Evolutionary conservation across 2,888 invertebrate genomes (phyloP).

Genomic region (Selenia dentaria): DNA sequence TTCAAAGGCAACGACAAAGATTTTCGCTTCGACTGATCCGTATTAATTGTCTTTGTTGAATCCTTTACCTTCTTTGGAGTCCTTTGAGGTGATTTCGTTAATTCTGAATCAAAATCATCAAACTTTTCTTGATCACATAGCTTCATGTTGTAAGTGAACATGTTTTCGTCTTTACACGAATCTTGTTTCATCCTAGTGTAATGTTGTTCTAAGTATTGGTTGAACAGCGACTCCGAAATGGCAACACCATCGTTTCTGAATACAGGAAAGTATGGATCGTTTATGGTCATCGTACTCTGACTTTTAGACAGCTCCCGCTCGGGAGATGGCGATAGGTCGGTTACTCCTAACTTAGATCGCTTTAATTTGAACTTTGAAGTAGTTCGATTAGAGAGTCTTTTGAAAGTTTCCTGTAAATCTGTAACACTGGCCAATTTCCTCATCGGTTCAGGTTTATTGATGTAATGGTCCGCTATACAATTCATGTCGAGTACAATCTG

Average conservation of each 20-base stretch:
- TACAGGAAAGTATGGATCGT: conserved; percentile 91
- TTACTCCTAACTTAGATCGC: conserved; percentile 48
- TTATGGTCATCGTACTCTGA: conserved; percentile 87
- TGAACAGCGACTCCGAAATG: conserved; percentile 88
- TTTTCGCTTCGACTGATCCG: conserved; percentile 76
- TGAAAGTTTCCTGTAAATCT: conserved; percentile 86
- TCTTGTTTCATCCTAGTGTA: conserved; percentile 82
- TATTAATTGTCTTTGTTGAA: conserved; percentile 48
- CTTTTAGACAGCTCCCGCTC: conserved; percentile 59
- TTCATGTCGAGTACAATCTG: conserved; percentile 68
- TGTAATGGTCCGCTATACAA: conserved; percentile 75
- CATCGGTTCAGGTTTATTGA: conserved; percentile 76
- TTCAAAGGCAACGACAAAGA: conserved; percentile 90
- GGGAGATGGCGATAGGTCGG: conserved; percentile 52
- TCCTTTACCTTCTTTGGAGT: conserved; percentile 75
- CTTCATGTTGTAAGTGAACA: conserved; percentile 70
- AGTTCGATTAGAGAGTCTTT: conserved; percentile 82
- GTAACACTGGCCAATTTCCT: conserved; percentile 84
- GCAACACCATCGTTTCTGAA: conserved; percentile 90
- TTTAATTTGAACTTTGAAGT: conserved; percentile 82
- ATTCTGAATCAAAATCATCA: conserved; percentile 78
- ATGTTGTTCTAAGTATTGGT: conserved; percentile 88
- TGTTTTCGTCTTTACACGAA: conserved; percentile 67
- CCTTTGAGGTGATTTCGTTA: conserved; percentile 67
- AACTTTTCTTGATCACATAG: conserved; percentile 70